phyloP scores from a whole-genome alignment of 2,797 vertebrate genomes.

The Remorina albescens region DNA sequence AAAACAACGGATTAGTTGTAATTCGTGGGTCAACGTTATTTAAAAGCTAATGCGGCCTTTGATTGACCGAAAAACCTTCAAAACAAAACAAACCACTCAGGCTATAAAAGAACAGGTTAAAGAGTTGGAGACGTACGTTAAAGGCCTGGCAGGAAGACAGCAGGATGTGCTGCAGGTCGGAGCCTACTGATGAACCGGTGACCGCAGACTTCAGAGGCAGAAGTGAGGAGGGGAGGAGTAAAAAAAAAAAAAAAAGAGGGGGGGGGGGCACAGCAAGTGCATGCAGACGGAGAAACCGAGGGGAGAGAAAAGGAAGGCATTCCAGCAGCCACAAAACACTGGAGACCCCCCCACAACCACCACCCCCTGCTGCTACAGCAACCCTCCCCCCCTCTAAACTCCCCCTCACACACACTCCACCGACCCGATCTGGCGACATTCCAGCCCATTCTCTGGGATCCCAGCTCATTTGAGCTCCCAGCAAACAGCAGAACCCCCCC shows the following conservation, averaged over 20 bases:
- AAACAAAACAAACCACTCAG: constrained; percentile 10
- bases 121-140: constrained; percentile 46
- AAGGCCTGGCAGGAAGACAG: constrained; percentile 40
- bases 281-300: constrained; percentile 60
- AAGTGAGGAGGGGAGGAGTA: constrained; percentile 52
- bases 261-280: constrained; percentile 75
- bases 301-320: constrained; percentile 81
- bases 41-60: not conserved
- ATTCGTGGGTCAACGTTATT: not conserved
- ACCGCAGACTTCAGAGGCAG: constrained; percentile 33
- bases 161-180: constrained; percentile 51
- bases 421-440: constrained; percentile 73
- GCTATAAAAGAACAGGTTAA: constrained; percentile 8
- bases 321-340: constrained; percentile 87
- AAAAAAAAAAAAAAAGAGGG: constrained; percentile 47
- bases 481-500: not conserved
- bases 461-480: not conserved
- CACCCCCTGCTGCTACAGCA: constrained; percentile 62
- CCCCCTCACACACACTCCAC: constrained; percentile 48
- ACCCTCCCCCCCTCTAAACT: constrained; percentile 60
- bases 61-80: not conserved
- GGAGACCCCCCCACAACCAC: constrained; percentile 54
- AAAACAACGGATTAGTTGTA: constrained; percentile 24
- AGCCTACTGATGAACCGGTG: constrained; percentile 55
- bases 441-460: constrained; percentile 45